Conservation (phyloP, 1,140 invertebrate species). For the Sarcophaga peregrina region DNA sequence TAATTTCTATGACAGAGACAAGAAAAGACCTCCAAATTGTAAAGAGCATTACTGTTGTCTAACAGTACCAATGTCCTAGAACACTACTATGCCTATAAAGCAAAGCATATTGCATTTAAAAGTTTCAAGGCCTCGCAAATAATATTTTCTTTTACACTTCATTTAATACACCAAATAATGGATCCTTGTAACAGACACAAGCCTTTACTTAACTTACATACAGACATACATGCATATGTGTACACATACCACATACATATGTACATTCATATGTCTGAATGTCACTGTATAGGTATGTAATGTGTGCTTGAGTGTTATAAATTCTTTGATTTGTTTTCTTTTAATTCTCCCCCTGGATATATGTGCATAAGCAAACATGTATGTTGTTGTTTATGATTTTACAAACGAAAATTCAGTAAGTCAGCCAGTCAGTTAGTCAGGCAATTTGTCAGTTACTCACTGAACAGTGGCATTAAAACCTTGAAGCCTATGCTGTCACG, state of each 20-base stretch:
- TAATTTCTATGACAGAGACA: too few species aligned
- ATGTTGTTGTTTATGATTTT: not conserved
- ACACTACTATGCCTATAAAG: too few species aligned
- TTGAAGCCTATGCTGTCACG: constrained; percentile 33
- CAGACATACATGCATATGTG: not conserved
- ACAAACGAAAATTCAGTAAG: not conserved
- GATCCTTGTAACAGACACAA: too few species aligned
- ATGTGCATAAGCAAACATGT: too few species aligned
- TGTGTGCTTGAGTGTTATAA: not conserved
- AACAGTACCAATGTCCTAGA: too few species aligned
- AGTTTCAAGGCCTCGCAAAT: not conserved
- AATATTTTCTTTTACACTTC: constrained; percentile 11
- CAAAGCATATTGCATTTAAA: too few species aligned
- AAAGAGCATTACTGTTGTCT: too few species aligned
- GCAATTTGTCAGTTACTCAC: too few species aligned
- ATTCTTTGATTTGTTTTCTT: not conserved
- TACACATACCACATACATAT: not conserved
- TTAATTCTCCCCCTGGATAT: not conserved
- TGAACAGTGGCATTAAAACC: constrained; percentile 12
- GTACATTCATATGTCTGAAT: not conserved
- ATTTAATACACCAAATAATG: not conserved
- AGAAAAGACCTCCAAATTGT: too few species aligned
- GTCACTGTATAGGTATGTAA: not conserved
- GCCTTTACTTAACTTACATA: not conserved
- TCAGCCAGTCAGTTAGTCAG: too few species aligned